Evolutionary conservation across 2,113 vertebrate species (phyloP).

Genomic region (Prochilodus magdalenae): DNA sequence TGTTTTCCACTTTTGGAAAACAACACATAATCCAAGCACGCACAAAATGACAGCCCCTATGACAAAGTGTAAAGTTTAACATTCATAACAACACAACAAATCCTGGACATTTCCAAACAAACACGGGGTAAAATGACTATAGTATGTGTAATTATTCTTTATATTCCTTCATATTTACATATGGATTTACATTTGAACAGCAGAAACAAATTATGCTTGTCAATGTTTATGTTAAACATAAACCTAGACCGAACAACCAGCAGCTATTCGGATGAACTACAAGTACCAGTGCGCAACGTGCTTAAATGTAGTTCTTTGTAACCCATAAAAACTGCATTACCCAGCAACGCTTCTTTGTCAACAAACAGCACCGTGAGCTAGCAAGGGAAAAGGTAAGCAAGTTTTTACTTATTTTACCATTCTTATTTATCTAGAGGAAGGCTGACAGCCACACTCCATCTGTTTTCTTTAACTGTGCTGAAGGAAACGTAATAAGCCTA

Average conservation of each 20-base stretch:
- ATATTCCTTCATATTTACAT: too few relatives aligned
- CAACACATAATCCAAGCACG: background rate
- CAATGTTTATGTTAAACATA: too few relatives aligned
- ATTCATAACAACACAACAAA: background rate
- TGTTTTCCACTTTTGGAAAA: background rate
- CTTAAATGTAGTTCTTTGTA: constrained; percentile 20
- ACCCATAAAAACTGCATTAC: constrained; percentile 46
- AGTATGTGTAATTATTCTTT: too few relatives aligned
- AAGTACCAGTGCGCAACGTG: constrained; percentile 21
- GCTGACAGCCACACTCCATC: too few relatives aligned
- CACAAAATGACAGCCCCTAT: background rate
- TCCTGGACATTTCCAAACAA: background rate
- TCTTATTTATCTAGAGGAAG: background rate
- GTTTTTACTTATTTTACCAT: too few relatives aligned
- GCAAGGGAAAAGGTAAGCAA: constrained; percentile 40
- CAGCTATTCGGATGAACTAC: constrained; percentile 27
- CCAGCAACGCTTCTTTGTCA: constrained; percentile 17
- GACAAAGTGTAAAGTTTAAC: background rate
- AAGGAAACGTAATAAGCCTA: background rate
- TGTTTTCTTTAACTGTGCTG: background rate
- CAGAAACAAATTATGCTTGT: too few relatives aligned
- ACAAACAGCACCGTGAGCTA: constrained; percentile 20
- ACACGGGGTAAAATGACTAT: too few relatives aligned
- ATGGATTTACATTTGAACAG: background rate
- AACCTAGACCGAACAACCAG: background rate